phyloP scores from a whole-genome alignment of 2,113 vertebrate species.

The Diadophis punctatus region DNA sequence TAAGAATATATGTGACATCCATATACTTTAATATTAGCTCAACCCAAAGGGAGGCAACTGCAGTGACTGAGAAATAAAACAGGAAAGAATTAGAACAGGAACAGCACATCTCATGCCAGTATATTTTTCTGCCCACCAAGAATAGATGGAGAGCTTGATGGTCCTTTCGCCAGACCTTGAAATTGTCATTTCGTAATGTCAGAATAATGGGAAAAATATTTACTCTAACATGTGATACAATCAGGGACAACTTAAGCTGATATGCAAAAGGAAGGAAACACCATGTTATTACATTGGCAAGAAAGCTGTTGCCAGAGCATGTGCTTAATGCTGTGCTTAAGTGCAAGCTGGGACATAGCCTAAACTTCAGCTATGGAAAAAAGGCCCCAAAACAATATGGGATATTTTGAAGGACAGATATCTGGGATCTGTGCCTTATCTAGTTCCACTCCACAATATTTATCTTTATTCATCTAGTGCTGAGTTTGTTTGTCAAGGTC shows the following conservation, averaged over 20 bases:
- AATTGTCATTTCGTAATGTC: not conserved
- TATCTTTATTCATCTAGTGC: not conserved
- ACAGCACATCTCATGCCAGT: not conserved
- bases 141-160: not conserved
- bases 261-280: not conserved
- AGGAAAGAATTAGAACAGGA: not conserved
- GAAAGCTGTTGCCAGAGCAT: not conserved
- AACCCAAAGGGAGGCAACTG: not conserved
- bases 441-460: not conserved
- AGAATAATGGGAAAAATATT: not conserved
- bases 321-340: not conserved
- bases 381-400: not conserved
- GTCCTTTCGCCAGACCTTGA: not conserved
- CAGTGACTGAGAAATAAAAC: not conserved
- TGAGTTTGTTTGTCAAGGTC: not conserved
- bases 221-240: not conserved
- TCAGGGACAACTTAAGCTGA: not conserved
- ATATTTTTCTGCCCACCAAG: not conserved
- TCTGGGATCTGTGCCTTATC: not conserved
- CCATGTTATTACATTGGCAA: not conserved
- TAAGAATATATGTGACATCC: not conserved
- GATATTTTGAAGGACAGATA: not conserved
- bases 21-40: not conserved
- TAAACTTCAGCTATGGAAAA: not conserved
- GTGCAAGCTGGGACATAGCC: not conserved